phyloP scores from a whole-genome alignment of 2,113 vertebrate species.

The Chlamydotis undulata region DNA sequence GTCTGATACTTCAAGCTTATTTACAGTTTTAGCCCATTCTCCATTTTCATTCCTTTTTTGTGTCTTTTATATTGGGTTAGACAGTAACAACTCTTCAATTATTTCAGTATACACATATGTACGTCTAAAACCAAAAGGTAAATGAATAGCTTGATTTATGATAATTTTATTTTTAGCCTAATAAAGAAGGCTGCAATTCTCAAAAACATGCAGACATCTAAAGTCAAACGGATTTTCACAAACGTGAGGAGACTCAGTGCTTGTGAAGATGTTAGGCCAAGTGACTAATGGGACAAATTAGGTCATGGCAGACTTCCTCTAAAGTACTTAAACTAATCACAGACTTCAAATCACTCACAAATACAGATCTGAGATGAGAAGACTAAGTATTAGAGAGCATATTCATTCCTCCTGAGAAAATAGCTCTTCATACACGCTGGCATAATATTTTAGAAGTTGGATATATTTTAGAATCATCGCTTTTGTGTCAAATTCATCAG shows the following conservation, averaged over 20 bases:
- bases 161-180: background rate
- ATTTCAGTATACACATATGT: background rate
- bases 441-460: background rate
- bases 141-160: background rate
- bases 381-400: background rate
- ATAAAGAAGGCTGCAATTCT: background rate
- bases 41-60: background rate
- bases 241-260: background rate
- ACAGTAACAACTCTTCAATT: background rate
- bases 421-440: background rate
- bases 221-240: background rate
- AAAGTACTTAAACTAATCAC: background rate
- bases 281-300: background rate
- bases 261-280: background rate
- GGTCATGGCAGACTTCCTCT: background rate
- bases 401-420: background rate
- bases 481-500: background rate
- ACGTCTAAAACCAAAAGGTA: background rate
- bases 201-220: background rate
- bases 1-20: background rate
- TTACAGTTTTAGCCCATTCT: background rate
- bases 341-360: background rate
- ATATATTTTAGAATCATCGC: background rate
- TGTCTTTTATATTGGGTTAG: background rate
- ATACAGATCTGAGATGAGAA: background rate